Evolutionary conservation across 2,113 vertebrate genomes (phyloP).

Genomic region (Rhodinocichla rosea): DNA sequence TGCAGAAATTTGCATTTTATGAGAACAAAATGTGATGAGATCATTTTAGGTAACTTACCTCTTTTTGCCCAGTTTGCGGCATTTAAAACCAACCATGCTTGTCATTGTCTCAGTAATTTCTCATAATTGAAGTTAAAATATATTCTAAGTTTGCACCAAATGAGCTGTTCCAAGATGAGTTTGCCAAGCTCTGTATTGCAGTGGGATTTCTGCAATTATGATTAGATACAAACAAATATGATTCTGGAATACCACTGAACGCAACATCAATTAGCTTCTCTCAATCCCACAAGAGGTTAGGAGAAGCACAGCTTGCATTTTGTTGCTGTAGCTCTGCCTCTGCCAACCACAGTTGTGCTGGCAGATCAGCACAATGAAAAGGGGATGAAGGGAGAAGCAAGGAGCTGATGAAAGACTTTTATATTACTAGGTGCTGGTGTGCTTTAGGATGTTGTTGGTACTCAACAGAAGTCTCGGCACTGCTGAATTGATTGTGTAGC

Average conservation of each 20-base stretch:
- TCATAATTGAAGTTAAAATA: constrained; percentile 17
- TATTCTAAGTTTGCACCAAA: constrained; percentile 17
- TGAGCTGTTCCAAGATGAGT: neutral
- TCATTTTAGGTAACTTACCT: neutral
- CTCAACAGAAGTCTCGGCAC: neutral
- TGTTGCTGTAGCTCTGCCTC: neutral
- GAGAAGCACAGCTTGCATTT: neutral
- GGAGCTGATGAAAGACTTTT: neutral
- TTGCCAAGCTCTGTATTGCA: constrained; percentile 4
- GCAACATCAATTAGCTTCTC: neutral
- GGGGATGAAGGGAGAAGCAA: neutral
- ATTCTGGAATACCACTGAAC: neutral
- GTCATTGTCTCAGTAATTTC: neutral
- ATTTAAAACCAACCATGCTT: constrained; percentile 1
- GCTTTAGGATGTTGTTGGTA: neutral
- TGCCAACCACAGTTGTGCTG: neutral
- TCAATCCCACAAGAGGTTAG: neutral
- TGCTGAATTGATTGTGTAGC: neutral
- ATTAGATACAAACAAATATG: neutral
- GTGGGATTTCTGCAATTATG: neutral
- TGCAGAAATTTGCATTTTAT: constrained; percentile 43
- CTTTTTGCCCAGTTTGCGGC: neutral
- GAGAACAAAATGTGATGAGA: neutral
- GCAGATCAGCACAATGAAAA: neutral
- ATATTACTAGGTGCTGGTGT: neutral